Percentiles rank a stretch among this genome's conserved stretches.
Conservation (phyloP, 2,888 invertebrate genomes). For the Girardia tigrina region DNA sequence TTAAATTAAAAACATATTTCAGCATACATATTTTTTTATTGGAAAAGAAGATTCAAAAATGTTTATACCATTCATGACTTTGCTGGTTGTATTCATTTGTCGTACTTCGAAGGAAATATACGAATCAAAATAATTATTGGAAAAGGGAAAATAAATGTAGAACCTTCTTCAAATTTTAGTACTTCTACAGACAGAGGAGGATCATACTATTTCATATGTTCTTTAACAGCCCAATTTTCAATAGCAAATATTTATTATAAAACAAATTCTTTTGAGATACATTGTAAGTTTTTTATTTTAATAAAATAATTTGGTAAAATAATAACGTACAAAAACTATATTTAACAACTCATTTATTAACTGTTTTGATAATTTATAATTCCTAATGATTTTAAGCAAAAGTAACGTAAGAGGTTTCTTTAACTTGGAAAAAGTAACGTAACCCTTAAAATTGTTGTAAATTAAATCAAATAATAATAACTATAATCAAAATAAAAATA, state of each 20-base stretch:
- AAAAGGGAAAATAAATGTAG: neutral
- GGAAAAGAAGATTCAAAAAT: slow-evolving; percentile 5
- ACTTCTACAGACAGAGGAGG: neutral
- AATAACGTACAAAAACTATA: no score
- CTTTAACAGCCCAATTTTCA: neutral
- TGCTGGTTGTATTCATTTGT: neutral
- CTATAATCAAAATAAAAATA: no score
- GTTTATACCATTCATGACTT: neutral
- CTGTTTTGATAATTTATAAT: no score
- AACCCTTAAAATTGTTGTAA: no score
- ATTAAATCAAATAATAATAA: no score
- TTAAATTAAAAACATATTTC: no score
- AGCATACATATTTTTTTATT: neutral
- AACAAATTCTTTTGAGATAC: neutral
- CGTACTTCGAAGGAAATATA: neutral
- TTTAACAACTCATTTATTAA: no score
- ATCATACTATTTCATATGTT: neutral
- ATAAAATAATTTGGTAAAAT: no score
- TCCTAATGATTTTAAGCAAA: no score
- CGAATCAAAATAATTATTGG: neutral
- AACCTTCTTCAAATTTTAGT: neutral
- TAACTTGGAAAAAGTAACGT: no score
- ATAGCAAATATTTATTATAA: neutral
- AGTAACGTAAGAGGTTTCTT: no score
- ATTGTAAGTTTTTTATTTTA: no score